These are phyloP conservation scores for Thaleichthys pacificus DNA, from an alignment of 2,797 vertebrate species.

Conservation along the genomic window DNA sequence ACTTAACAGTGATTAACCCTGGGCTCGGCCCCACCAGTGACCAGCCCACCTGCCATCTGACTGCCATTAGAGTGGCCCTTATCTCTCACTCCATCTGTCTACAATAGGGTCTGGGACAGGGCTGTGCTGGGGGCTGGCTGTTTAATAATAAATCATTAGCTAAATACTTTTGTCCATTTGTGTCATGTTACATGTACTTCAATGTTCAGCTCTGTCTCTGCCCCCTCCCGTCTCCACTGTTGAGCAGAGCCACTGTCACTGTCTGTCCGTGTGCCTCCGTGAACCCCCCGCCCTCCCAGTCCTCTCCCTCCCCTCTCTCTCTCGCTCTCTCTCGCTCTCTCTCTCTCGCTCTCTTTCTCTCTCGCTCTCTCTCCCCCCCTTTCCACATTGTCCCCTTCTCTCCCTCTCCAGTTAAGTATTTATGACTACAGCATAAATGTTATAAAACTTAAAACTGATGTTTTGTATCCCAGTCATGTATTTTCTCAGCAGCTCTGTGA, in stretches of 20 bases:
- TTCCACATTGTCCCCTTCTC: not conserved
- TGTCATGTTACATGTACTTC: constrained; percentile 82
- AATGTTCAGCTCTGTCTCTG: constrained; percentile 75
- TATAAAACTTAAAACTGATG: not conserved
- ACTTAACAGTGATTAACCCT: constrained; percentile 84
- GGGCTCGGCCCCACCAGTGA: constrained; percentile 55
- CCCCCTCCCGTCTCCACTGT: constrained; percentile 34
- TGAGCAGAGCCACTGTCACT: constrained; percentile 32
- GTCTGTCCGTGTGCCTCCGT: constrained; percentile 36
- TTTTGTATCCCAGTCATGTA: not conserved
- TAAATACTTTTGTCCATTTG: constrained; percentile 85
- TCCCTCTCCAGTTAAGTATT: not conserved
- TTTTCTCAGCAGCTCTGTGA: not conserved
- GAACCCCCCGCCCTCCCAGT: constrained; percentile 14
- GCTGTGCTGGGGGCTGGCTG: constrained; percentile 68
- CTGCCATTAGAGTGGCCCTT: constrained; percentile 78
- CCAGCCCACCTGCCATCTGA: constrained; percentile 81
- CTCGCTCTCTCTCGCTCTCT: not conserved
- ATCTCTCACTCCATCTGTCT: constrained; percentile 76
- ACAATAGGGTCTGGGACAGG: constrained; percentile 71
- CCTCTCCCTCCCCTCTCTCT: constrained; percentile 23
- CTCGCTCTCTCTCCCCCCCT: not conserved
- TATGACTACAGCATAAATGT: not conserved
- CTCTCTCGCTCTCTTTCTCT: constrained; percentile 4
- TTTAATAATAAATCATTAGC: constrained; percentile 86